These are phyloP conservation scores for Tor tambroides DNA, from an alignment of 2,113 vertebrate genomes.

Conservation along the genomic window DNA sequence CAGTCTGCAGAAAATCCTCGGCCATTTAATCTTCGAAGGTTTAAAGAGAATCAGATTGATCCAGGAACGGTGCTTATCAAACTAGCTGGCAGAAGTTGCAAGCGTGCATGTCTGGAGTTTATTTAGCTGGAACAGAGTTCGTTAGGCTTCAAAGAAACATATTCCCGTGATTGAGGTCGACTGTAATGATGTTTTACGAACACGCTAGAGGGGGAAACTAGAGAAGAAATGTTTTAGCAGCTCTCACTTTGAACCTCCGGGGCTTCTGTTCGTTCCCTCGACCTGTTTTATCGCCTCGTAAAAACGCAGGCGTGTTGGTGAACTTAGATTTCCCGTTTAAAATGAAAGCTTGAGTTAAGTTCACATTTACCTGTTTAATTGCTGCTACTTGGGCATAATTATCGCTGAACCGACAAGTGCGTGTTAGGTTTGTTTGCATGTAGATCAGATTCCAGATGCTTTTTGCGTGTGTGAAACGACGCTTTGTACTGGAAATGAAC, in stretches of 20 bases:
- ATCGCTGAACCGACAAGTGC: conserved; percentile 23
- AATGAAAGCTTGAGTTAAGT: conserved; percentile 9
- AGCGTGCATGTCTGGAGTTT: background rate
- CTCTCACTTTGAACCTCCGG: conserved; percentile 27
- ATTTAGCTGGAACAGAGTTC: conserved; percentile 20
- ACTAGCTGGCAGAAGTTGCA: background rate
- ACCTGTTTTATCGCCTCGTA: conserved; percentile 54
- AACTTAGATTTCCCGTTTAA: conserved; percentile 26
- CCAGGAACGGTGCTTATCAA: background rate
- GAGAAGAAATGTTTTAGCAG: conserved; percentile 40
- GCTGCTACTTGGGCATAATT: conserved; percentile 39
- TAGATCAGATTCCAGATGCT: background rate
- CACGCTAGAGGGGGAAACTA: conserved; percentile 43
- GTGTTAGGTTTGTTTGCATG: conserved; percentile 4
- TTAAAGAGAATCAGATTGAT: background rate
- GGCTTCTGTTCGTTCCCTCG: conserved; percentile 38
- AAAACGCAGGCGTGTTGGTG: conserved; percentile 42
- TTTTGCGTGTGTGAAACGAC: background rate
- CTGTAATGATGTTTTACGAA: conserved; percentile 47
- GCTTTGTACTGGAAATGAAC: conserved; percentile 1
- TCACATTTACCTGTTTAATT: conserved; percentile 50
- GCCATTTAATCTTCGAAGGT: background rate
- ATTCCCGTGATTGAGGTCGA: conserved; percentile 17
- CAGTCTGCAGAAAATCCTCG: background rate
- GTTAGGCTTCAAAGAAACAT: conserved; percentile 19